These are phyloP conservation scores for Serrognathus titanus DNA, from an alignment of 2,888 invertebrate genomes.

Conservation along the genomic window DNA sequence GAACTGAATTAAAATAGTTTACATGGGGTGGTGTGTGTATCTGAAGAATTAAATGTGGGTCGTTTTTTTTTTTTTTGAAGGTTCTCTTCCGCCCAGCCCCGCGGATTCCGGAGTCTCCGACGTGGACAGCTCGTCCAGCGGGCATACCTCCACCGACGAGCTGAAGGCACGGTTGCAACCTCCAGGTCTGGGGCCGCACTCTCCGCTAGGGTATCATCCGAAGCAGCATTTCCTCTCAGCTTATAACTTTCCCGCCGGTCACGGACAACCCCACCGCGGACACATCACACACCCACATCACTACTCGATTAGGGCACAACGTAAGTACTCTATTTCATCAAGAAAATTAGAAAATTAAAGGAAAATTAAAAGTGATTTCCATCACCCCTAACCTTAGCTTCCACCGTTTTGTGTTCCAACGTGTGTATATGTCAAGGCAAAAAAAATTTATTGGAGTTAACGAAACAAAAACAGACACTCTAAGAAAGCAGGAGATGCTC, in stretches of 20 bases:
- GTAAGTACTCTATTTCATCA: slow-evolving; percentile 31
- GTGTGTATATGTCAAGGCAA: no score
- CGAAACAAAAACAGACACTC: no score
- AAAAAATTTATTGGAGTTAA: no score
- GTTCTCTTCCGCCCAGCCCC: slow-evolving; percentile 94
- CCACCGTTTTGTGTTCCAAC: no score
- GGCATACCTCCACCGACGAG: slow-evolving; percentile 73
- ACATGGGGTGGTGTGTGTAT: no score
- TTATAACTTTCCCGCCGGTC: slow-evolving; percentile 56
- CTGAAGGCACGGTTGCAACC: slow-evolving; percentile 84
- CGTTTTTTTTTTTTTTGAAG: slow-evolving; percentile 55
- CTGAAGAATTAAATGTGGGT: no score
- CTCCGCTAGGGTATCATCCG: slow-evolving; percentile 45
- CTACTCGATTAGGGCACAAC: slow-evolving; percentile 37
- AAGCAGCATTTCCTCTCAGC: slow-evolving; percentile 60
- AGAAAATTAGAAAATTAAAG: no score
- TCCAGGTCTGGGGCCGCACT: slow-evolving; percentile 43
- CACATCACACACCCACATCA: slow-evolving; percentile 33
- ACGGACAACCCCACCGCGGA: slow-evolving; percentile 28
- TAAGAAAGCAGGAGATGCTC: no score
- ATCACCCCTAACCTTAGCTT: no score
- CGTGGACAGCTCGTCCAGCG: slow-evolving; percentile 88
- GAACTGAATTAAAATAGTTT: no score
- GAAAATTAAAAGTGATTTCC: no score
- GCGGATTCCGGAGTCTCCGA: slow-evolving; percentile 97